Evolutionary conservation across 2,888 invertebrate genomes (phyloP).

Genomic region (Andrena bicolor): DNA sequence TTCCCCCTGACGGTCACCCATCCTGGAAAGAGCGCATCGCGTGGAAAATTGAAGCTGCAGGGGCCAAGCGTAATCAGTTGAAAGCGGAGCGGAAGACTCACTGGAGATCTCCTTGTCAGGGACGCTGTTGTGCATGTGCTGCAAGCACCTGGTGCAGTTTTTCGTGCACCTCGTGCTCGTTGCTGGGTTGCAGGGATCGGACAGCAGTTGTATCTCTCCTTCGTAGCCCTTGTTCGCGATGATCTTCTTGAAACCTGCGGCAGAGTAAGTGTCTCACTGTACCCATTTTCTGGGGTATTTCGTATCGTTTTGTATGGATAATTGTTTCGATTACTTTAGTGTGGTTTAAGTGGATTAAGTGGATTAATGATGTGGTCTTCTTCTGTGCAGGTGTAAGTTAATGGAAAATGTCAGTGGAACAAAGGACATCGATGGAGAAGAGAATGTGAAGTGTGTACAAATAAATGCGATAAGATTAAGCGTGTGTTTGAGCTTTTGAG

Average conservation of each 20-base stretch:
- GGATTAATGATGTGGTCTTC: too few species aligned
- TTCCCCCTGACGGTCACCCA: constrained; percentile 89
- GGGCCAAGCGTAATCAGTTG: too few species aligned
- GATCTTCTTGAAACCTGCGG: constrained; percentile 88
- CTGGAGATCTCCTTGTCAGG: constrained; percentile 80
- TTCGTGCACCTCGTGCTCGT: constrained; percentile 85
- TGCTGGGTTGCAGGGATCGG: constrained; percentile 84
- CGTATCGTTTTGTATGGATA: too few species aligned
- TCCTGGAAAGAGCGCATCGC: constrained; percentile 72
- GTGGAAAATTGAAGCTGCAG: not conserved
- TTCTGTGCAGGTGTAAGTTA: too few species aligned
- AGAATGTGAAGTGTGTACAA: not conserved
- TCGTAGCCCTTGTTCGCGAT: constrained; percentile 88
- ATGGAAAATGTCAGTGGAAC: too few species aligned
- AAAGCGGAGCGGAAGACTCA: constrained; percentile 61
- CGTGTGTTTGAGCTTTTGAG: not conserved
- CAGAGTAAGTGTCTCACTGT: too few species aligned
- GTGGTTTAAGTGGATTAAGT: too few species aligned
- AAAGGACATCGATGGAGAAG: not conserved
- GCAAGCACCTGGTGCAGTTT: constrained; percentile 85
- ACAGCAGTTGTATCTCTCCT: constrained; percentile 87
- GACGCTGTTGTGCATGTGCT: constrained; percentile 76
- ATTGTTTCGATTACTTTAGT: too few species aligned
- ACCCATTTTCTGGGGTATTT: too few species aligned
- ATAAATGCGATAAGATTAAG: not conserved